phyloP scores from a whole-genome alignment of 2,113 vertebrate species.

The Vireo altiloquus region DNA sequence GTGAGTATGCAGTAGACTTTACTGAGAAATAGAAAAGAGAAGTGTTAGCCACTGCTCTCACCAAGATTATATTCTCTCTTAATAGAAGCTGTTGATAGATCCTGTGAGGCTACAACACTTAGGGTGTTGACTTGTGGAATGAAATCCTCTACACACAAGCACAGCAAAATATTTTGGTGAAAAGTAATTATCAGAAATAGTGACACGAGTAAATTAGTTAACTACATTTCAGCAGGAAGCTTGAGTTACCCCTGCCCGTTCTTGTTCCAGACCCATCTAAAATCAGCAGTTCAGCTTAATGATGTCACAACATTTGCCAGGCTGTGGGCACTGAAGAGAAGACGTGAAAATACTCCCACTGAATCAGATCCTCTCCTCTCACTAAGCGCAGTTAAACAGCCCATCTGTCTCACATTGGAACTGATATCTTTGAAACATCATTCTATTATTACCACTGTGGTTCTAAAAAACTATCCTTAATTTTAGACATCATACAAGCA shows the following conservation, averaged over 20 bases:
- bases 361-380: constrained; percentile 67
- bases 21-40: constrained; percentile 75
- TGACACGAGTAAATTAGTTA: constrained; percentile 78
- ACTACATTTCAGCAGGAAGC: constrained; percentile 73
- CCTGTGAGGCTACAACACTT: constrained; percentile 73
- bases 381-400: constrained; percentile 75
- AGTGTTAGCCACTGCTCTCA: constrained; percentile 75
- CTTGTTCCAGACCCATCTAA: constrained; percentile 75
- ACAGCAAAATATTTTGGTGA: constrained; percentile 89
- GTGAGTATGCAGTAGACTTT: constrained; percentile 70
- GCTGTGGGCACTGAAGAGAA: constrained; percentile 75
- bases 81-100: constrained; percentile 82
- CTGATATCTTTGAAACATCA: constrained; percentile 74
- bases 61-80: constrained; percentile 76
- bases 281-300: constrained; percentile 77
- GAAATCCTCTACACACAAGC: constrained; percentile 80
- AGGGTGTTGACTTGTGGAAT: constrained; percentile 80
- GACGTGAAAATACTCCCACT: constrained; percentile 68
- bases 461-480: constrained; percentile 71
- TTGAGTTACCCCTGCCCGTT: constrained; percentile 76
- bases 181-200: constrained; percentile 84
- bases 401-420: constrained; percentile 80
- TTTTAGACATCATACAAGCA: constrained; percentile 68
- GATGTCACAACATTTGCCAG: constrained; percentile 81
- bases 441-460: constrained; percentile 73